A percentile compares a stretch with the other conserved stretches of the same genome.
Evolutionary conservation across 2,888 invertebrate species (phyloP).

Genomic region (Dryadula phaetusa): DNA sequence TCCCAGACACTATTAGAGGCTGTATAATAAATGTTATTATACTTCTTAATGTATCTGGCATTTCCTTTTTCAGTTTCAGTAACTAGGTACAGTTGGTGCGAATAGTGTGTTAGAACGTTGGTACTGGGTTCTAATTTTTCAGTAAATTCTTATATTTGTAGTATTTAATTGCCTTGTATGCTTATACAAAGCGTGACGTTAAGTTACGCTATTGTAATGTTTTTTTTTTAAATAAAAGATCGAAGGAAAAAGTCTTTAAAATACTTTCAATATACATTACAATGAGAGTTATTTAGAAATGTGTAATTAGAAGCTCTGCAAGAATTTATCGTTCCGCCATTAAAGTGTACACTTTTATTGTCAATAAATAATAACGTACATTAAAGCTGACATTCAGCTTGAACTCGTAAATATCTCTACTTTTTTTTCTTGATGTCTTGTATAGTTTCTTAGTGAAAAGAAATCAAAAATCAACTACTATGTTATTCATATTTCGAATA

Average conservation of each 20-base stretch:
- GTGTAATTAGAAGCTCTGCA: conserved; percentile 31
- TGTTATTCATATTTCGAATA: too few species aligned
- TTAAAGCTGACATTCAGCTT: conserved; percentile 50
- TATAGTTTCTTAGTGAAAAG: too few species aligned
- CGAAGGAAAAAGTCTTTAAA: too few species aligned
- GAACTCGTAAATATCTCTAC: conserved; percentile 46
- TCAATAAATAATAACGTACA: conserved; percentile 56
- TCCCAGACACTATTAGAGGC: conserved; percentile 42
- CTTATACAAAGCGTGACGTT: background rate
- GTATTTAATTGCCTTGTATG: too few species aligned
- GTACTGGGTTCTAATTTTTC: background rate
- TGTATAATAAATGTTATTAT: conserved; percentile 45
- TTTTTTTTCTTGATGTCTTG: background rate
- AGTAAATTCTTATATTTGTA: too few species aligned
- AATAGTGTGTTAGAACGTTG: too few species aligned
- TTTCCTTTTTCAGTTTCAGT: conserved; percentile 44
- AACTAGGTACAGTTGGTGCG: too few species aligned
- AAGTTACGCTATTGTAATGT: background rate
- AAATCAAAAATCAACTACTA: too few species aligned
- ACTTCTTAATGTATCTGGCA: conserved; percentile 41
- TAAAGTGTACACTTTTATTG: conserved; percentile 52
- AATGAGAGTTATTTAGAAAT: conserved; percentile 18
- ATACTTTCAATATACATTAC: too few species aligned
- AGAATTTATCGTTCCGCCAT: conserved; percentile 52
- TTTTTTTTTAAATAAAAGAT: too few species aligned